Evolutionary conservation across 2,888 invertebrate species (phyloP).

Genomic region (Eilema caniola): DNA sequence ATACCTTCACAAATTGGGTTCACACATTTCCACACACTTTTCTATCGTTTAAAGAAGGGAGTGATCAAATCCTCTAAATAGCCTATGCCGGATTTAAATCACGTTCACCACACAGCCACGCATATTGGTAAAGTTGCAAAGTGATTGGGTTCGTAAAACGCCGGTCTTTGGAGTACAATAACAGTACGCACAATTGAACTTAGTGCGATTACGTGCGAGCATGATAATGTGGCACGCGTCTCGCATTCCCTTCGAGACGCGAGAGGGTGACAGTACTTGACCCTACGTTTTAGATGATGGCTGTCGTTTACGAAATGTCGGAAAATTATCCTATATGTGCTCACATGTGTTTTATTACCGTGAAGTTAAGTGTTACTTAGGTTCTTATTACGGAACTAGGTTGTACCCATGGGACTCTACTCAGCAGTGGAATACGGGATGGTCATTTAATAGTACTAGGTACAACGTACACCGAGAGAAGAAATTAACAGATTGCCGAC

Average conservation of each 20-base stretch:
- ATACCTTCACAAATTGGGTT: neutral
- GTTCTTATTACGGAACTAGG: slow-evolving; percentile 1
- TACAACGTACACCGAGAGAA: neutral
- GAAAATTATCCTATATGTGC: slow-evolving; percentile 15
- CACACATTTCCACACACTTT: neutral
- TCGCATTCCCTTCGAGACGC: slow-evolving; percentile 39
- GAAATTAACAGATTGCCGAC: neutral
- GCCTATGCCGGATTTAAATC: slow-evolving; percentile 8
- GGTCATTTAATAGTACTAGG: neutral
- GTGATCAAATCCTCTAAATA: neutral
- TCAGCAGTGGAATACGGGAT: neutral
- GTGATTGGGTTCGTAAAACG: slow-evolving; percentile 21
- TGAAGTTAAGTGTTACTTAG: neutral
- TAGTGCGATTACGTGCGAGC: slow-evolving; percentile 52
- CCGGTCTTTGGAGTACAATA: slow-evolving; percentile 19
- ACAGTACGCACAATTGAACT: slow-evolving; percentile 27
- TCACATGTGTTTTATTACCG: slow-evolving; percentile 16
- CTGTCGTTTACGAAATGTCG: slow-evolving; percentile 20
- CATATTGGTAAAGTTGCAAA: slow-evolving; percentile 20
- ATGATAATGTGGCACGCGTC: slow-evolving; percentile 47
- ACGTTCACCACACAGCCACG: slow-evolving; percentile 7
- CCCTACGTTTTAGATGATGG: slow-evolving; percentile 32
- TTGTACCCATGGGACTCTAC: neutral
- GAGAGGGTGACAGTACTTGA: slow-evolving; percentile 41
- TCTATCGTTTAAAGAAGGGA: neutral